A percentile compares a stretch with the other conserved stretches of the same genome.
phyloP scores from a whole-genome alignment of 2,113 vertebrate genomes.

The Chionodraco myersi region DNA sequence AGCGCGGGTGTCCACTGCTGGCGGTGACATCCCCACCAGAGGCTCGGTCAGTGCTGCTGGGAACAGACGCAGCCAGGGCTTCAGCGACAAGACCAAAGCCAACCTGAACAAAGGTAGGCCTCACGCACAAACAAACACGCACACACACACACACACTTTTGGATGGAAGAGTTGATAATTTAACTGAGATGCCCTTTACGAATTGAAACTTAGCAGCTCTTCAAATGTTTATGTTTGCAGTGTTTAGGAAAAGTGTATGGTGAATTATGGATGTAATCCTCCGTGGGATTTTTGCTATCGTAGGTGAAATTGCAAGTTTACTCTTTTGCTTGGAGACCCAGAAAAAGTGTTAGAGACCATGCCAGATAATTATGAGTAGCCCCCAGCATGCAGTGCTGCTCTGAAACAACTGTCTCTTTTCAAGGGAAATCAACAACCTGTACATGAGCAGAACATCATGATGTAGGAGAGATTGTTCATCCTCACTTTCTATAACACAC shows the following conservation, averaged over 20 bases:
- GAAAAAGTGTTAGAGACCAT: conserved; percentile 1
- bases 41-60: conserved; percentile 86
- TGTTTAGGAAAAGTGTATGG: not conserved
- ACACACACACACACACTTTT: not conserved
- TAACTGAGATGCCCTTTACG: not conserved
- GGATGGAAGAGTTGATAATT: not conserved
- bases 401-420: conserved; percentile 16
- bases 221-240: not conserved
- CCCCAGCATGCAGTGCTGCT: not conserved
- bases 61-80: conserved; percentile 95
- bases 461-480: no score
- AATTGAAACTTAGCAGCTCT: not conserved
- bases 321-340: conserved; percentile 27
- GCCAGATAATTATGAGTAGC: not conserved
- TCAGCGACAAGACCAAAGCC: conserved; percentile 94
- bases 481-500: not conserved
- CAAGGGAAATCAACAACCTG: not conserved
- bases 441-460: no score
- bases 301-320: conserved; percentile 12
- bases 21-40: conserved; percentile 87
- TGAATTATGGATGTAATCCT: conserved; percentile 10
- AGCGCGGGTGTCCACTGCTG: conserved; percentile 88
- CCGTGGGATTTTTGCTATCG: conserved; percentile 9
- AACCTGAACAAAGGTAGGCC: conserved; percentile 90
- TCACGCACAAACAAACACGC: not conserved